Evolutionary conservation across 2,888 invertebrate species (phyloP), one percentile per base, ranked within the genome.

Genomic region (Molanna angustata): DNA sequence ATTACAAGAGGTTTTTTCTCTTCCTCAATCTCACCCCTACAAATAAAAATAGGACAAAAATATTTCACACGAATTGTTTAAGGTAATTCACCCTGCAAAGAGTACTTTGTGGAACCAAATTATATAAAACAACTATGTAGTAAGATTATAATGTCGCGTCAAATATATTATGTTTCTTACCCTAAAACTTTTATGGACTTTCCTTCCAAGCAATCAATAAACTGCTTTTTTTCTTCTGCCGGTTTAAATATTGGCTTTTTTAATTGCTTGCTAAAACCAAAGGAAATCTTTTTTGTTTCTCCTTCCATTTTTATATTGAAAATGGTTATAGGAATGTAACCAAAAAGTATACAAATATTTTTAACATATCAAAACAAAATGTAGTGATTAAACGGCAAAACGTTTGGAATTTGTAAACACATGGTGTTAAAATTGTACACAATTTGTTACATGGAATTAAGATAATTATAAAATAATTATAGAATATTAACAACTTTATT

Each of bases 181-280:
- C 84, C 83, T 45, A 86, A 75, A 31, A 90, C 74, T 80, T 87
- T 88, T 40, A 90, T 89, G 42, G 85, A 74, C 63, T 88, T 83
- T 17, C 83, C 85, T 70, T 90, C 90, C 2, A 90, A 71, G 64
- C 86, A 89, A 64, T 89, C 86, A 51, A 90, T 87, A 42, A 84
- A 80, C 63, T 91, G 86, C 61, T 76, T 80, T 62, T 77, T 78
- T 52, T 81, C 80, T 49, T 75, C 71, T 43, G 70, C 62, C 22
- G 64, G 58, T 60, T 65, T 61, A 43, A 61, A 64, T 33, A 80
- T 69, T 4, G 75, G 60, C 63, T 82, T 83, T 61, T 80, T 83
- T 3, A 70, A 66, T 0, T 82, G 75, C 76, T 90, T 90, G 62
- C 77, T 82, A 71, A 91, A 91, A 42, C 87, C 84, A 68, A 91